These are phyloP conservation scores for Lasioglossum vierecki DNA, from an alignment of 2,888 invertebrate genomes.

Conservation along the genomic window DNA sequence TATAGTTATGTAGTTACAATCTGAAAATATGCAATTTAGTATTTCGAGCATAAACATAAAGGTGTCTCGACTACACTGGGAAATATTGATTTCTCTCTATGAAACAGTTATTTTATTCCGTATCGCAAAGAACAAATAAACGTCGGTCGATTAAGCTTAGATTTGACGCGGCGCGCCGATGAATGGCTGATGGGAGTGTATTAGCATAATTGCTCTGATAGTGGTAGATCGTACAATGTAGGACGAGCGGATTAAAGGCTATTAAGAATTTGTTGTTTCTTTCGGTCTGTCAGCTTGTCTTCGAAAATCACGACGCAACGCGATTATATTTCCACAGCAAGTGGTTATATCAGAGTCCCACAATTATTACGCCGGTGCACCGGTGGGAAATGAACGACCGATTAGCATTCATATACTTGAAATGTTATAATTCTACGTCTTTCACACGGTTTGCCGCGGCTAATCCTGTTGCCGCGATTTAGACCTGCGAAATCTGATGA, in stretches of 20 bases:
- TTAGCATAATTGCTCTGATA: neutral
- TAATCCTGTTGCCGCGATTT: neutral
- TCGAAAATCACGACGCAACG: neutral
- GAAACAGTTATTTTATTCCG: too few relatives aligned
- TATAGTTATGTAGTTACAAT: too few relatives aligned
- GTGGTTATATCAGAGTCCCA: neutral
- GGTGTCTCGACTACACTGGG: too few relatives aligned
- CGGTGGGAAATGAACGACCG: conserved; percentile 17
- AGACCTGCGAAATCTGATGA: neutral
- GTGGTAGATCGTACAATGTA: neutral
- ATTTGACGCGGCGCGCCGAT: neutral
- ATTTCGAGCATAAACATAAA: too few relatives aligned
- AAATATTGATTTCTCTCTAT: too few relatives aligned
- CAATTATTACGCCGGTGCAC: neutral
- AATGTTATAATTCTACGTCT: conserved; percentile 16
- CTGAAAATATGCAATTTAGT: too few relatives aligned
- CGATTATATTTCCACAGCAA: neutral
- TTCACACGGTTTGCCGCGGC: neutral
- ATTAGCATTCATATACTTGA: conserved; percentile 4
- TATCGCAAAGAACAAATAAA: too few relatives aligned
- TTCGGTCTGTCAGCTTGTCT: neutral
- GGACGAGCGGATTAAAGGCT: neutral
- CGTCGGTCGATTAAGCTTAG: too few relatives aligned
- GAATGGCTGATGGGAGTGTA: neutral
- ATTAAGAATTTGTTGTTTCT: neutral